Conservation (phyloP, 1,140 invertebrate species). For the Chrysomallon squamiferum region DNA sequence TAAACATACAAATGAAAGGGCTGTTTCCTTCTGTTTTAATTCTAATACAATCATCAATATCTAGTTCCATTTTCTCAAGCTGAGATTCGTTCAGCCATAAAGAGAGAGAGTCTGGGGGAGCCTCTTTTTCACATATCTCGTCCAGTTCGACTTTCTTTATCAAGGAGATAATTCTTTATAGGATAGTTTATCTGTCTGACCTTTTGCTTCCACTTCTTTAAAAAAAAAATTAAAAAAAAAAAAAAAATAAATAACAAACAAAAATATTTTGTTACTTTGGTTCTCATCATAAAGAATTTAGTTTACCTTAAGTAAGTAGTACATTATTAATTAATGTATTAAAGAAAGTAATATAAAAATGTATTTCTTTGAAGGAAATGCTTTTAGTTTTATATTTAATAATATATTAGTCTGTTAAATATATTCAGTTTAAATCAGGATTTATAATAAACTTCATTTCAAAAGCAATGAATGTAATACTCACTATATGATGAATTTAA, state of each 20-base stretch:
- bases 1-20: constrained; percentile 42
- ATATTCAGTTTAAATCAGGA: no score
- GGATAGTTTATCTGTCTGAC: constrained; percentile 37
- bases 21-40: constrained; percentile 42
- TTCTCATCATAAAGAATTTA: no score
- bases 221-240: constrained; percentile 15
- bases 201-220: constrained; percentile 43
- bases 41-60: constrained; percentile 28
- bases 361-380: no score
- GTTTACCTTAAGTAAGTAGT: no score
- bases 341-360: no score
- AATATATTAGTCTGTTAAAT: no score
- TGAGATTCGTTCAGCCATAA: constrained; percentile 41
- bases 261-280: no score
- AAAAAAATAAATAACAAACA: no score
- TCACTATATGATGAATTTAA: constrained; percentile 56
- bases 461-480: constrained; percentile 13
- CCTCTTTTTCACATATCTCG: constrained; percentile 11
- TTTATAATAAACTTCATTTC: no score
- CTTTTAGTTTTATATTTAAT: no score
- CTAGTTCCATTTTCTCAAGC: constrained; percentile 38
- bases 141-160: constrained; percentile 26
- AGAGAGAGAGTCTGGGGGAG: constrained; percentile 15
- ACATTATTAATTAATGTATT: no score
- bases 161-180: constrained; percentile 23